phyloP scores from a whole-genome alignment of 2,888 invertebrate genomes.

The Schizotus pectinicornis region DNA sequence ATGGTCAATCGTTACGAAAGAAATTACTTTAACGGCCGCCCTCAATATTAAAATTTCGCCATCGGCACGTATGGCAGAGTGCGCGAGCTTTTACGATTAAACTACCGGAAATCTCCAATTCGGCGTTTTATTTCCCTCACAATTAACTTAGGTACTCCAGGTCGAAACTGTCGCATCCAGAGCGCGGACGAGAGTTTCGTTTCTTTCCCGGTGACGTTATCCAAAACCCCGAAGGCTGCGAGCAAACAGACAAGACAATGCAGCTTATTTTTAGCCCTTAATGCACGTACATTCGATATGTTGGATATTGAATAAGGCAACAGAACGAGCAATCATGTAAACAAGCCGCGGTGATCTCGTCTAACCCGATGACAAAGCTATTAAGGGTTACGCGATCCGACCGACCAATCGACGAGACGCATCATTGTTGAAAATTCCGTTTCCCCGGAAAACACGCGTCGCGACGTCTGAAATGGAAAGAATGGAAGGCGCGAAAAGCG shows the following conservation, averaged over 20 bases:
- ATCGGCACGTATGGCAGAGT: too few relatives aligned
- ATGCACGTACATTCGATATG: slow-evolving; percentile 4
- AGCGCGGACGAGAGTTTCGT: too few relatives aligned
- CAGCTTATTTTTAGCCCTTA: slow-evolving; percentile 7
- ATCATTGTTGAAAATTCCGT: slow-evolving; percentile 11
- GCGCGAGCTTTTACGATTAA: too few relatives aligned
- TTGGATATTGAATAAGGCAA: neutral
- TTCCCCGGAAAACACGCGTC: neutral
- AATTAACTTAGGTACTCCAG: too few relatives aligned
- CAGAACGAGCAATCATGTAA: neutral
- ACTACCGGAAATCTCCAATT: too few relatives aligned
- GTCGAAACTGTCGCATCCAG: too few relatives aligned
- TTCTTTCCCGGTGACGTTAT: too few relatives aligned
- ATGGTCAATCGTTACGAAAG: too few relatives aligned
- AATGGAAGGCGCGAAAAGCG: neutral
- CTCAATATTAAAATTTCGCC: too few relatives aligned
- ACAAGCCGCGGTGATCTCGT: slow-evolving; percentile 14
- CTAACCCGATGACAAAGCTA: slow-evolving; percentile 12
- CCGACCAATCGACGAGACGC: slow-evolving; percentile 11
- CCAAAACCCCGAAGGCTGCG: too few relatives aligned
- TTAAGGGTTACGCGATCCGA: slow-evolving; percentile 20
- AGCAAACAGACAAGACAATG: neutral
- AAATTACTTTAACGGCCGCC: too few relatives aligned
- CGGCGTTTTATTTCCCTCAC: too few relatives aligned
- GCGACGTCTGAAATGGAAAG: neutral